phyloP scores from a whole-genome alignment of 2,888 invertebrate genomes.

The Lymantria monacha region DNA sequence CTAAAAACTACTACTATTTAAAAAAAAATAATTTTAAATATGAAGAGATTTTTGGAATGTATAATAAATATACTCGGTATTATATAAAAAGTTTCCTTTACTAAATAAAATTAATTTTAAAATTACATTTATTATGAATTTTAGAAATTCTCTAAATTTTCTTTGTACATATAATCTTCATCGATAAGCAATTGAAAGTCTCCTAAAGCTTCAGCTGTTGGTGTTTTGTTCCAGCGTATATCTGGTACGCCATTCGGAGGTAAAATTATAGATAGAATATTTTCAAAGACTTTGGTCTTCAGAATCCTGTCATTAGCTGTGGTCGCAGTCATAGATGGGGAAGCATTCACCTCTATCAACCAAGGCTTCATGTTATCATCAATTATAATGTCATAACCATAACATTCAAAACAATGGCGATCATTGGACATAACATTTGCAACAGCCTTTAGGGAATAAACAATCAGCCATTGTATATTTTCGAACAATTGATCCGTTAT shows the following conservation, averaged over 20 bases:
- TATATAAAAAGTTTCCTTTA: background rate
- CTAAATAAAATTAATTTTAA: background rate
- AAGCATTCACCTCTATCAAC: constrained; percentile 97
- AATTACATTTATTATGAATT: background rate
- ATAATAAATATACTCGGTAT: background rate
- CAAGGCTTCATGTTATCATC: constrained; percentile 97
- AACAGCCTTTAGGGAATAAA: constrained; percentile 96
- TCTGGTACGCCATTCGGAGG: constrained; percentile 95
- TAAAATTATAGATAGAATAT: constrained; percentile 93
- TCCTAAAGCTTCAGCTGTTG: constrained; percentile 87
- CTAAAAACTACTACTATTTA: too few species aligned
- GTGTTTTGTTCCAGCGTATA: constrained; percentile 93
- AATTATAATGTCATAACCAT: constrained; percentile 98
- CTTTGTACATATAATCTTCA: constrained; percentile 89
- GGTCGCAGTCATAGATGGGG: constrained; percentile 96
- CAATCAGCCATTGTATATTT: constrained; percentile 94
- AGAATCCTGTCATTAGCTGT: constrained; percentile 96
- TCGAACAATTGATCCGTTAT: constrained; percentile 94
- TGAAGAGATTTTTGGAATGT: constrained; percentile 74
- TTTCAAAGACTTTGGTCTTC: constrained; percentile 96
- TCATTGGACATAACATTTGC: constrained; percentile 96
- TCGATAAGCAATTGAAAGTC: constrained; percentile 93
- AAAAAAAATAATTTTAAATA: too few species aligned
- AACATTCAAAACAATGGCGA: constrained; percentile 95
- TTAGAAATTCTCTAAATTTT: constrained; percentile 55